phyloP scores from a whole-genome alignment of 2,888 invertebrate genomes.

The Netelia inedita region DNA sequence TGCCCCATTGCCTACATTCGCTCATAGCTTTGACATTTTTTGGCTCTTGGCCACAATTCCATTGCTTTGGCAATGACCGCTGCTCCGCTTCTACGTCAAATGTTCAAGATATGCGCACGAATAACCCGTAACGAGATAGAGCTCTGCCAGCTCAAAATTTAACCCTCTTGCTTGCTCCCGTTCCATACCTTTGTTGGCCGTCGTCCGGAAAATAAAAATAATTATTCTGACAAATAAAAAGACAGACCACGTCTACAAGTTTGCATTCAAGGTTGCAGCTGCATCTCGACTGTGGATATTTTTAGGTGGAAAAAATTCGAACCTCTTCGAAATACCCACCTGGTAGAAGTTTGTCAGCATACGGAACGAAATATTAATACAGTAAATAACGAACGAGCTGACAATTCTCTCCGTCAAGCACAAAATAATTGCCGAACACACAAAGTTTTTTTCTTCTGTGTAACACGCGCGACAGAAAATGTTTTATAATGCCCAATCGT shows the following conservation, averaged over 20 bases:
- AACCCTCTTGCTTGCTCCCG: background rate
- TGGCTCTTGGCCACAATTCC: background rate
- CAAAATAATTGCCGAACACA: slow-evolving; percentile 29
- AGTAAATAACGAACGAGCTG: background rate
- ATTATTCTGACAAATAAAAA: too few relatives aligned
- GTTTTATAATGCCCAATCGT: slow-evolving; percentile 32
- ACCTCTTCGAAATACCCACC: background rate
- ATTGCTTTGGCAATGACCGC: background rate
- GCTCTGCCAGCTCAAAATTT: background rate
- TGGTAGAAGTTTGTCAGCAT: background rate
- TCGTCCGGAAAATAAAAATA: background rate
- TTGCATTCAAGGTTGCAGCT: too few relatives aligned
- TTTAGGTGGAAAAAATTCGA: background rate
- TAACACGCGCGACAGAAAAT: slow-evolving; percentile 13
- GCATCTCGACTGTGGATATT: too few relatives aligned
- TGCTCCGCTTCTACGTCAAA: background rate
- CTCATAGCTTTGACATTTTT: background rate
- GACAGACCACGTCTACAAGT: too few relatives aligned
- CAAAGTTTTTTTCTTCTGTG: slow-evolving; percentile 9
- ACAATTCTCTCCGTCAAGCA: background rate
- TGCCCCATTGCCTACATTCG: background rate
- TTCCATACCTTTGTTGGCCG: background rate
- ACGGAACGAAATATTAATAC: background rate
- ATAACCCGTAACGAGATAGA: background rate
- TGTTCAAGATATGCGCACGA: background rate